Base-by-base conservation (phyloP, 2,113 vertebrate genomes). In the Myxocyprinus asiaticus region DNA sequence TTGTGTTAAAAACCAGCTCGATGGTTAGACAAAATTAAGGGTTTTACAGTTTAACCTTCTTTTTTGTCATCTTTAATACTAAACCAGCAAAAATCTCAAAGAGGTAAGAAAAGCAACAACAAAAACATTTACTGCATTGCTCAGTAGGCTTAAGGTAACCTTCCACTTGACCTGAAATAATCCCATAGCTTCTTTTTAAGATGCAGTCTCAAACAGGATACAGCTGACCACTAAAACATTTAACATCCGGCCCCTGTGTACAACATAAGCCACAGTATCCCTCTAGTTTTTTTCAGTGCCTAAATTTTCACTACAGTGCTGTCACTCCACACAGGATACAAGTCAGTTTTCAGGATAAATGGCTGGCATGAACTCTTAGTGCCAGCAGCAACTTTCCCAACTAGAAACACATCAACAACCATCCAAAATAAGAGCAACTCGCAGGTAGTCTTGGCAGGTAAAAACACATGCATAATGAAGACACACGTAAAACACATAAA, bases 261-360 rank as follows among this genome's bases (percentile, higher is more conserved):
- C 58, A 44, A 15, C 47, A 55, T 50, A 6, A 65, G 4, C n/a
- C 9, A 12, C 17, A 51, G 65, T 15, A 14, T 68, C 6, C n/a
- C 43, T 44, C 8, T 77, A 56, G 73, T 7, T 56, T 58, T 12
- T 71, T 76, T 82, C 43, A 85, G 67, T 74, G 66, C 55, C 5
- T 58, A 33, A 67, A 66, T 76, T 69, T 48, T 75, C 17, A 51
- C 12, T 68, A 62, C 43, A 61, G 22, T 71, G 48, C 42, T 66
- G 51, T 85, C 83, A 72, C 17, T 84, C 14, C 55, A 59, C 80
- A 81, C 76, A 51, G 76, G 79, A 79, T 53, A 47, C 51, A 59
- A 68, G 51, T 64, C 76, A 33, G 33, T 68, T 45, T 67, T 58
- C 43, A 56, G 67, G 70, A 85, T 72, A 73, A 82, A 73, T 14